A percentile compares a stretch with the other conserved stretches of the same genome.
Conservation (phyloP, 2,888 invertebrate species). For the Lycophotia porphyrea region DNA sequence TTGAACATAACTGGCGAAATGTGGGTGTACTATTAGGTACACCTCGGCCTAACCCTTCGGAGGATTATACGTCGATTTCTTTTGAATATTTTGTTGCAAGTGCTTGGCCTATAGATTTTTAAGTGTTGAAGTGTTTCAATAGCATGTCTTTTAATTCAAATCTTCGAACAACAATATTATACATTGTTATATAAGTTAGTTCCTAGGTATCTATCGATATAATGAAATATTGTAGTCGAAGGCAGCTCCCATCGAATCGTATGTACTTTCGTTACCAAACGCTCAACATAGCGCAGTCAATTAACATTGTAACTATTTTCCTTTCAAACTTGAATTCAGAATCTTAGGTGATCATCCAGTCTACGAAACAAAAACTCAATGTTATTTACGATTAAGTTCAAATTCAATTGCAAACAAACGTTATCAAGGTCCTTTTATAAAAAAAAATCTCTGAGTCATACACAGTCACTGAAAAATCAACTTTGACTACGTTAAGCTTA, state of each 20-base stretch:
- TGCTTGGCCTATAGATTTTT: background rate
- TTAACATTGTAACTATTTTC: constrained; percentile 52
- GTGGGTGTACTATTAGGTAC: no score
- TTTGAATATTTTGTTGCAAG: background rate
- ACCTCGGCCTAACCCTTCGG: no score
- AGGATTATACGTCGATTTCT: background rate
- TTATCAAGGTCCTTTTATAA: background rate
- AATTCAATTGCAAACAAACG: background rate
- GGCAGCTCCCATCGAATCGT: constrained; percentile 43
- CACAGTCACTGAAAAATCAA: background rate
- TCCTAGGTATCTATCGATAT: constrained; percentile 43
- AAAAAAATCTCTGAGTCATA: no score
- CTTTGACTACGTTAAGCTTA: background rate
- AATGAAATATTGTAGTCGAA: constrained; percentile 41
- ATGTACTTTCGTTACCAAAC: constrained; percentile 40
- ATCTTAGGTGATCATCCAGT: background rate
- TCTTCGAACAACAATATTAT: constrained; percentile 36
- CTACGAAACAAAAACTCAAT: background rate
- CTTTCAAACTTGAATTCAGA: constrained; percentile 25
- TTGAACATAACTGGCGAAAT: no score
- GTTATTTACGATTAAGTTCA: background rate
- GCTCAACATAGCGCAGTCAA: constrained; percentile 66
- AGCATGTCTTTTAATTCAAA: constrained; percentile 34
- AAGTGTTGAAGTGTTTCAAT: background rate
- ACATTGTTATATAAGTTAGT: constrained; percentile 45